Base-by-base conservation (phyloP, 2,888 invertebrate species). In the Abrostola tripartita region DNA sequence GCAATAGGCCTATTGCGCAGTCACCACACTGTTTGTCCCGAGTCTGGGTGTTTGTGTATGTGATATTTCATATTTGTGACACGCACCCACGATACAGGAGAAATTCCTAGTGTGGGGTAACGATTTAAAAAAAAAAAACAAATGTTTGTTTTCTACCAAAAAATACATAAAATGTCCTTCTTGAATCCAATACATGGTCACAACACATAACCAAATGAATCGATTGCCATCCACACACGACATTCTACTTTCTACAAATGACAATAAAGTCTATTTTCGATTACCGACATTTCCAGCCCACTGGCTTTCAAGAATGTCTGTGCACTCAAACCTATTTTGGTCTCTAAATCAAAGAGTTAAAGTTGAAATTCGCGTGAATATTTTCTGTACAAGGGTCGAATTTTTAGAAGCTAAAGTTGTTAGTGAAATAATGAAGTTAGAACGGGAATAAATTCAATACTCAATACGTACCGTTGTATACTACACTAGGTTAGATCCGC, bases 361-460 rank as follows among this genome's bases (percentile, higher is more conserved):
- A 6, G 54, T 60, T 37, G 10, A 7, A 7, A 37, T 66, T 69
- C 0, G 5, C 8, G 36, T 64, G 47, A 7, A 5, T 24, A 8
- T 0, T 58, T 53, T 60, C 40, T 65, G 65, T 65, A 14, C 61
- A 53, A 47, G 78, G 76, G 71, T 62, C 66, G 61, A 76, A 66
- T 78, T 66, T 65, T 35, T 47, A 41, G 57, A 52, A 66, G 53
- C 51, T 74, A 76, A 66, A 53, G 62, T 54, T 67, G 63, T 78
- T 76, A 68, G 49, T 52, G n/a, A 36, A 52, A 73, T 65, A 78
- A 71, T 62, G 38, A 54, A 57, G 63, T 78, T 71, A 24, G 52
- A 51, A 53, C 36, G 38, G 66, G 67, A 78, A 69, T 78, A 78
- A 78, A 78, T 78, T 76, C 64, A 65, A 69, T 76, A 60, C 53